These are phyloP conservation scores for Anthonomus grandis DNA, from an alignment of 1,140 invertebrate species.

Conservation along the genomic window DNA sequence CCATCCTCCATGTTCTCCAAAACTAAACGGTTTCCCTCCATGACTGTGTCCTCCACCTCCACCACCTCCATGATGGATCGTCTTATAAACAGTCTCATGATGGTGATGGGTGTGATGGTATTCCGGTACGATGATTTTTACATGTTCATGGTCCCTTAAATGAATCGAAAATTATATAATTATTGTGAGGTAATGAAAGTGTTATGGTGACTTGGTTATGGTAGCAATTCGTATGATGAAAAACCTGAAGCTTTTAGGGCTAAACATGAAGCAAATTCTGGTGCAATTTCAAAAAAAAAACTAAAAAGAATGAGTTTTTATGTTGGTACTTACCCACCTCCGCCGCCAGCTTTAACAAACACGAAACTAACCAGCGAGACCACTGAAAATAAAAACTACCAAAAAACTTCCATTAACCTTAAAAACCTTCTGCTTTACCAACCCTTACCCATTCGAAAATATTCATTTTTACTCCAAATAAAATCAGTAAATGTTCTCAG, in stretches of 20 bases:
- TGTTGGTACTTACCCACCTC: conserved; percentile 23
- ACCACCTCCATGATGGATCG: conserved; percentile 22
- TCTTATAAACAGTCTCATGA: conserved; percentile 24
- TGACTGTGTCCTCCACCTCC: conserved; percentile 23
- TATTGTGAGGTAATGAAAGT: background rate
- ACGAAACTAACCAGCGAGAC: conserved; percentile 2
- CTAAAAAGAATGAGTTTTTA: background rate
- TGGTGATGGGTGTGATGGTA: conserved; percentile 22
- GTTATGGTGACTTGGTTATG: background rate
- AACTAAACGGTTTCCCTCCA: conserved; percentile 25
- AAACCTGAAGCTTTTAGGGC: background rate
- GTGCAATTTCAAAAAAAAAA: conserved; percentile 2
- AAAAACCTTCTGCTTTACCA: background rate
- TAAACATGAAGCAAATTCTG: background rate
- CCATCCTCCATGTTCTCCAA: conserved; percentile 15
- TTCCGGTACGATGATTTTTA: conserved; percentile 22
- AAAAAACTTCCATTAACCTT: background rate
- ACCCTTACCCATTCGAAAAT: conserved; percentile 18
- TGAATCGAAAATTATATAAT: background rate
- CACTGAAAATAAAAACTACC: conserved; percentile 15
- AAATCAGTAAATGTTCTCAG: background rate
- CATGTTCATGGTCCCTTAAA: conserved; percentile 19
- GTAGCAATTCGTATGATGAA: background rate
- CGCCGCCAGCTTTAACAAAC: conserved; percentile 19
- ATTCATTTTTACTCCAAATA: conserved; percentile 16